Percentiles rank a stretch among this genome's conserved stretches.
Conservation (phyloP, 2,888 invertebrate genomes). For the Xestia rhomboidea region DNA sequence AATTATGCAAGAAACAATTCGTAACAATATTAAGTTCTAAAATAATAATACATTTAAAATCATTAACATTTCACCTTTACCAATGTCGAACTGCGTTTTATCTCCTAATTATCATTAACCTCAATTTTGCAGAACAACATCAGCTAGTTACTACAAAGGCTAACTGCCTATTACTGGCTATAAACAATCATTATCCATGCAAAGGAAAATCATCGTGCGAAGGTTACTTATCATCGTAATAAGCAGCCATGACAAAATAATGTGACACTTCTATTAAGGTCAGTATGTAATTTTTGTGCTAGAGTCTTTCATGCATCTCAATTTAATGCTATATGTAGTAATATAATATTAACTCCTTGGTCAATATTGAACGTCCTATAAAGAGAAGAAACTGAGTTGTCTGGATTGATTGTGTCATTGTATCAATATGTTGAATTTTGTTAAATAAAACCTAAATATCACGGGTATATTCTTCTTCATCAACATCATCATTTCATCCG, state of each 20-base stretch:
- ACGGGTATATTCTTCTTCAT: no score
- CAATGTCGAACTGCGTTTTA: constrained; percentile 2
- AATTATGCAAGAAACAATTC: not conserved
- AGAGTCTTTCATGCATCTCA: constrained; percentile 24
- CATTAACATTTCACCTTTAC: not conserved
- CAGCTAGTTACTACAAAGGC: constrained; percentile 21
- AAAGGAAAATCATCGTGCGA: constrained; percentile 37
- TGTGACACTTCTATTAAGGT: constrained; percentile 34
- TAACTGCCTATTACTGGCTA: constrained; percentile 40
- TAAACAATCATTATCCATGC: constrained; percentile 44
- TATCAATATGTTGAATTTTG: no score
- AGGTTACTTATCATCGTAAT: constrained; percentile 35
- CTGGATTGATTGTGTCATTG: no score
- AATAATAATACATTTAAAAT: not conserved
- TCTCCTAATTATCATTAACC: constrained; percentile 13
- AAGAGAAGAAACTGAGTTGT: no score
- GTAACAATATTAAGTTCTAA: not conserved
- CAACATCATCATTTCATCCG: no score
- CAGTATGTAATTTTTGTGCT: constrained; percentile 28
- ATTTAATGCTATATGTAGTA: constrained; percentile 23
- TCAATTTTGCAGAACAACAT: constrained; percentile 20
- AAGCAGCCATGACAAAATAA: constrained; percentile 43
- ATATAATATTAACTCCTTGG: no score
- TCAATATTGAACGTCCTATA: no score
- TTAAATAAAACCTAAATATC: no score